These are phyloP conservation scores for Perognathus longimembris DNA, from an alignment of 2,113 vertebrate genomes.

Conservation along the genomic window DNA sequence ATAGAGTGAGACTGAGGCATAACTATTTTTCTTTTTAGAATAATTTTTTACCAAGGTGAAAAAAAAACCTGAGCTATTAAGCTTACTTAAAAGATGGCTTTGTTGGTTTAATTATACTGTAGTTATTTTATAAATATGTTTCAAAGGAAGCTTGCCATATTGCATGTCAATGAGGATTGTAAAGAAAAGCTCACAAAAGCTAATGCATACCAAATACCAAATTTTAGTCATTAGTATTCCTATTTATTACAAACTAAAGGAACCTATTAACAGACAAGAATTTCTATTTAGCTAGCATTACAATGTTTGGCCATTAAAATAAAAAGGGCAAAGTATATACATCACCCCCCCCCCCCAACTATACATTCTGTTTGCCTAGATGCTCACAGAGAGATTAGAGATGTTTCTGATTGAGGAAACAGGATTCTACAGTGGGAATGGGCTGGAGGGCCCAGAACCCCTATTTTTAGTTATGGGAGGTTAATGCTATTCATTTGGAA, in stretches of 20 bases:
- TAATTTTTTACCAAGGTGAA: constrained; percentile 81
- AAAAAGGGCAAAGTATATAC: constrained; percentile 83
- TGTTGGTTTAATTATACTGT: constrained; percentile 91
- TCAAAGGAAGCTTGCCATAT: constrained; percentile 90
- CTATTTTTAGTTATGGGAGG: constrained; percentile 45
- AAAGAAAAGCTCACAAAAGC: constrained; percentile 88
- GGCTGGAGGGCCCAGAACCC: constrained; percentile 43
- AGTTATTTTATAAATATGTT: constrained; percentile 92
- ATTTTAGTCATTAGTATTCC: constrained; percentile 89
- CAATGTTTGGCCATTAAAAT: constrained; percentile 87
- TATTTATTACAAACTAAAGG: constrained; percentile 89
- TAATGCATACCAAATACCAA: constrained; percentile 89
- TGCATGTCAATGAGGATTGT: constrained; percentile 89
- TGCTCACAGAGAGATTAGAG: constrained; percentile 31
- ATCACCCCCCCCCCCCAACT: constrained; percentile 48
- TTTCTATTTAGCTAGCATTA: constrained; percentile 89
- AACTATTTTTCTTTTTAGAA: constrained; percentile 85
- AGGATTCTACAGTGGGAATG: background rate
- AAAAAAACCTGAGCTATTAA: constrained; percentile 85
- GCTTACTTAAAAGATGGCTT: constrained; percentile 90
- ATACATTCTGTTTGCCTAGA: constrained; percentile 59
- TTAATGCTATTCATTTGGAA: constrained; percentile 59
- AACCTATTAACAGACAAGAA: constrained; percentile 88
- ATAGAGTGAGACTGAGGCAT: constrained; percentile 76
- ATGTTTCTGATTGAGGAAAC: constrained; percentile 39